phyloP scores from a whole-genome alignment of 2,888 invertebrate species.

The Elmis aenea region DNA sequence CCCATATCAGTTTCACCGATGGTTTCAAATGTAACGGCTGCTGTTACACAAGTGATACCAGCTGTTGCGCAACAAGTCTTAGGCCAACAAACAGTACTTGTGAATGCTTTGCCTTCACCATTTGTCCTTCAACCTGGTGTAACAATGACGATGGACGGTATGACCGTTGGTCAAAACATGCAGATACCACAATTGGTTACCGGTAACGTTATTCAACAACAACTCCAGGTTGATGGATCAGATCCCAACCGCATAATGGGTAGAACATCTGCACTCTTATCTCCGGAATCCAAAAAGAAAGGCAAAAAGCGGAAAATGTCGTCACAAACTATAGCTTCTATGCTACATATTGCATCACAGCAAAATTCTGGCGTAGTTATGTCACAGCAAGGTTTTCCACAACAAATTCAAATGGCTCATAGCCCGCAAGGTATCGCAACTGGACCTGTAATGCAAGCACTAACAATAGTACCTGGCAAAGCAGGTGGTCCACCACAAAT shows the following conservation, averaged over 20 bases:
- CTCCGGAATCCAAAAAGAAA: conserved; percentile 60
- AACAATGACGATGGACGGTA: conserved; percentile 67
- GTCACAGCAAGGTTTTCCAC: conserved; percentile 56
- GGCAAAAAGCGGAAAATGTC: conserved; percentile 69
- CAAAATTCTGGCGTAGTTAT: conserved; percentile 61
- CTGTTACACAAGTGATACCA: conserved; percentile 61
- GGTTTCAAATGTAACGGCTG: conserved; percentile 60
- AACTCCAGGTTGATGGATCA: conserved; percentile 52
- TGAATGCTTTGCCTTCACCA: conserved; percentile 73
- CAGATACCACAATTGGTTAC: conserved; percentile 66
- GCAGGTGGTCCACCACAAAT: conserved; percentile 68
- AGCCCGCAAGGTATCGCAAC: conserved; percentile 64
- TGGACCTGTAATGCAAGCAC: conserved; percentile 67
- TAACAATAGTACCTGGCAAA: conserved; percentile 73
- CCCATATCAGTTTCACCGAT: conserved; percentile 59
- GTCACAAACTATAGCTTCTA: conserved; percentile 64
- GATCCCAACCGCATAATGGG: conserved; percentile 42
- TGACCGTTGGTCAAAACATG: conserved; percentile 62
- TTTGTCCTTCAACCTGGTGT: conserved; percentile 75
- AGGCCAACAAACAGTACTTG: conserved; percentile 72
- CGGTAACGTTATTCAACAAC: conserved; percentile 58
- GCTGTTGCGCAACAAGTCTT: conserved; percentile 61
- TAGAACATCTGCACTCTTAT: conserved; percentile 49
- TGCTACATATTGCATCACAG: conserved; percentile 64
- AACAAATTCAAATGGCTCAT: conserved; percentile 65